phyloP scores from a whole-genome alignment of 92 coral and sea anemone genomes.

The Actinostola sp. region DNA sequence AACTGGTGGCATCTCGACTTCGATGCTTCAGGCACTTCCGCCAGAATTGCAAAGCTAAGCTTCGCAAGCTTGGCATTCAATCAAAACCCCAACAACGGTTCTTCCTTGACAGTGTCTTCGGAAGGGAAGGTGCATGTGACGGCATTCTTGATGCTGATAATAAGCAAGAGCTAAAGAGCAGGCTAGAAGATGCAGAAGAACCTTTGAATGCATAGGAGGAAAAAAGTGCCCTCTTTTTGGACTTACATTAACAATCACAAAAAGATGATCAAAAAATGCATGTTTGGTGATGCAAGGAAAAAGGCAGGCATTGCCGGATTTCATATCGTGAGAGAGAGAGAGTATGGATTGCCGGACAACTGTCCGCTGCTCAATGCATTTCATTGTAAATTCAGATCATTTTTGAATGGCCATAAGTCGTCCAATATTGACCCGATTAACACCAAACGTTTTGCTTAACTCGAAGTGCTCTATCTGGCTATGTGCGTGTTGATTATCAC shows the following conservation, averaged over 20 bases:
- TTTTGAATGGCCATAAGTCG: too few species aligned
- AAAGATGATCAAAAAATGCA: constrained; percentile 32
- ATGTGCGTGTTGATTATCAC: too few species aligned
- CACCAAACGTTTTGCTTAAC: too few species aligned
- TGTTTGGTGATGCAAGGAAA: constrained; percentile 36
- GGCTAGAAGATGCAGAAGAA: constrained; percentile 14
- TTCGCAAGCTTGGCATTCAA: constrained; percentile 30
- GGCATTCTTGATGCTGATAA: constrained; percentile 49
- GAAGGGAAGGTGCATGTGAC: constrained; percentile 26
- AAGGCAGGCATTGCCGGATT: constrained; percentile 36
- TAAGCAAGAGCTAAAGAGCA: too few species aligned
- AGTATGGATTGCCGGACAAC: constrained; percentile 26
- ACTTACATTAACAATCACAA: constrained; percentile 16
- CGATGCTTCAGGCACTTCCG: constrained; percentile 48
- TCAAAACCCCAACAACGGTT: constrained; percentile 20
- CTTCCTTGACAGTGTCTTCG: constrained; percentile 33
- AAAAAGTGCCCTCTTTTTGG: constrained; percentile 12
- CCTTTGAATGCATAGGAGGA: constrained; percentile 19
- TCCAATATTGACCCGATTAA: too few species aligned
- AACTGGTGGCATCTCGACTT: constrained; percentile 28
- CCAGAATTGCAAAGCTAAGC: constrained; percentile 42
- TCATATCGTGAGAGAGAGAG: too few species aligned
- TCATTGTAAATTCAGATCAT: too few species aligned
- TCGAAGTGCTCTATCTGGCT: too few species aligned
- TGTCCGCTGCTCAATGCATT: too few species aligned